Percentiles rank a stretch among this genome's conserved stretches.
Evolutionary conservation across 1,140 invertebrate genomes (phyloP).

Genomic region (Drosophila willistoni): DNA sequence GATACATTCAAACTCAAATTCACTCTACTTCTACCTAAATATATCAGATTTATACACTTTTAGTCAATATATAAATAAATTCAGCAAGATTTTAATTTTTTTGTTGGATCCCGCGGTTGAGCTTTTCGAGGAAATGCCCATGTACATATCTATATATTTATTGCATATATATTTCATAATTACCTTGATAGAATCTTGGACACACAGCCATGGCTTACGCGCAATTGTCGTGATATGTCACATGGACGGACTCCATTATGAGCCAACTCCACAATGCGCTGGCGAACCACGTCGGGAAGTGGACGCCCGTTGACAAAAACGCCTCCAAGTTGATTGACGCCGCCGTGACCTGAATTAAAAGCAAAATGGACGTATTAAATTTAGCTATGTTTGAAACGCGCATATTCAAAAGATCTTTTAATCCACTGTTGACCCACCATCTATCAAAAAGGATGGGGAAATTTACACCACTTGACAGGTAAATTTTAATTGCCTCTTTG

Average conservation of each 20-base stretch:
- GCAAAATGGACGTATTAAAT: neutral
- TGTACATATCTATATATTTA: too few relatives aligned
- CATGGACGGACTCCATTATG: conserved; percentile 97
- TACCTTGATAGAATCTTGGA: conserved; percentile 97
- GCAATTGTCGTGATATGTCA: conserved; percentile 95
- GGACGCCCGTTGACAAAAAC: conserved; percentile 98
- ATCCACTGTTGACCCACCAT: too few relatives aligned
- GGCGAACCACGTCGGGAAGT: conserved; percentile 95
- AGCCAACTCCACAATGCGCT: conserved; percentile 97
- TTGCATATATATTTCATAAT: conserved; percentile 64
- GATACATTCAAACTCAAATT: too few relatives aligned
- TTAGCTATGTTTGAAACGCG: neutral
- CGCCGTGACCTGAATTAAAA: conserved; percentile 91
- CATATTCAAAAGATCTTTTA: neutral
- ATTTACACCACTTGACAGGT: too few relatives aligned
- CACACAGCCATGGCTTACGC: conserved; percentile 96
- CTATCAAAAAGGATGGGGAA: too few relatives aligned
- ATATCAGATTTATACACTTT: too few relatives aligned
- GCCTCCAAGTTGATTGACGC: conserved; percentile 97
- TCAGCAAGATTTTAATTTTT: too few relatives aligned
- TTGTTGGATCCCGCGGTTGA: too few relatives aligned
- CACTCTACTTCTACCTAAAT: too few relatives aligned
- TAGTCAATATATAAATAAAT: too few relatives aligned
- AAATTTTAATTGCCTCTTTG: too few relatives aligned
- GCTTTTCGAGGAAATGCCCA: too few relatives aligned